These are phyloP conservation scores for Collichthys lucidus DNA, from an alignment of 2,113 vertebrate species.

Conservation along the genomic window DNA sequence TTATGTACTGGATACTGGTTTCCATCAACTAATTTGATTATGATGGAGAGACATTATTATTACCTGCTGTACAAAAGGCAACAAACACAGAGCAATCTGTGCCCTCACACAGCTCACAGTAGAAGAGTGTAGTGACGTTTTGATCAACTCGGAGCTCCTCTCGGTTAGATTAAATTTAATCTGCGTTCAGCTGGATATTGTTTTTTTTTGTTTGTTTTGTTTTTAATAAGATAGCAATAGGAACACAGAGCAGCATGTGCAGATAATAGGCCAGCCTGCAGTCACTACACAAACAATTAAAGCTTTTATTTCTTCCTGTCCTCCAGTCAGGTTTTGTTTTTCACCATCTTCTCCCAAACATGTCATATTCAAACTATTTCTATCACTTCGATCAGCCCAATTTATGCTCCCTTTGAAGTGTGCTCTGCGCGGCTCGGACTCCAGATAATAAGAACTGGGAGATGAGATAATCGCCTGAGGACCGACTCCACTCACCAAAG, in stretches of 20 bases:
- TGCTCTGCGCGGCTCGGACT: constrained; percentile 10
- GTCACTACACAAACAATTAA: background rate
- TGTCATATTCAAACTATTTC: constrained; percentile 9
- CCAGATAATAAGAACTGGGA: background rate
- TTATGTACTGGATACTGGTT: no score
- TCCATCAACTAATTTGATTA: no score
- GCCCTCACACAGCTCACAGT: no score
- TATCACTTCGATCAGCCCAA: constrained; percentile 8
- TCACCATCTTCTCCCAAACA: background rate
- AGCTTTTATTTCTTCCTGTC: background rate
- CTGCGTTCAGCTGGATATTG: background rate
- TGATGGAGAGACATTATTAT: no score
- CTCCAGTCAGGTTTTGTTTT: background rate
- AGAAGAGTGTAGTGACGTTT: background rate
- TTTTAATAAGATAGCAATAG: background rate
- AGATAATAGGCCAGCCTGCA: constrained; percentile 6
- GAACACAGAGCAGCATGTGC: background rate
- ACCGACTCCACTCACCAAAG: constrained; percentile 2
- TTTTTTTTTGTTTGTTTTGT: background rate
- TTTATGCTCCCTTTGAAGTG: constrained; percentile 40
- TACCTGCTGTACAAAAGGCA: background rate
- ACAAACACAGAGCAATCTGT: background rate
- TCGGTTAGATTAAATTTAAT: background rate
- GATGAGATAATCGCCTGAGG: constrained; percentile 20
- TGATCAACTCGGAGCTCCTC: background rate